Base-by-base conservation (phyloP, 2,888 invertebrate species). In the Deilephila porcellus region DNA sequence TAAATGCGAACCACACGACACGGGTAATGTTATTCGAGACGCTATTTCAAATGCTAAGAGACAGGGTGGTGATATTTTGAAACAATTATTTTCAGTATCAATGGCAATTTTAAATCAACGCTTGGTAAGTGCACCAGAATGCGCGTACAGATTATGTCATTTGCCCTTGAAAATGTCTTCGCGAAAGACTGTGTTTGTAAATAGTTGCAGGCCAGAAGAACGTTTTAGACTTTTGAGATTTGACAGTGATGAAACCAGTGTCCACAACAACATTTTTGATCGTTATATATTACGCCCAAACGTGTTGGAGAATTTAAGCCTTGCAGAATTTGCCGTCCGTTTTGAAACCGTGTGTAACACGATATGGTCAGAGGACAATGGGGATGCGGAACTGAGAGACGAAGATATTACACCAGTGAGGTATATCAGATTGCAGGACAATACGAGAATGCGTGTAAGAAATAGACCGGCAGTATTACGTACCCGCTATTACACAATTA, bases 91-190 rank as follows among this genome's bases (percentile, higher is more conserved):
- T 62, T 11, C 80, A 17, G 80, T 85, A 0, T 77, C 81, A 67
- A 83, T 83, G 81, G 71, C 80, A 0, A 84, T 85, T 73, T 71
- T 83, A 17, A 56, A 0, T 37, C 82, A 83, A 79, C 76, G 84
- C 6, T 5, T 81, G 11, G 81, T 85, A 0, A 82, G 81, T 59
- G 84, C 83, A 0, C 76, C 78, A 0, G 84, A 85, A 83, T 81
- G 77, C n/a, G 85, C 83, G 64, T 86, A 81, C 63, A 74, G 85
- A 45, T 73, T 85, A 11, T 86, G 84, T 19, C 81, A 85, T 80
- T 79, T 83, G 59, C 79, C 77, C 0, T 70, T 84, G 5, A 83
- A 80, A 76, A 79, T 78, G 73, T 73, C 25, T 6, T 80, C 79
- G 0, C 75, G 82, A 19, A 84, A 84, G 72, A 74, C 76, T 7